Percentiles rank a stretch among this genome's conserved stretches.
These are phyloP conservation scores for Alcedo atthis DNA, from an alignment of 2,797 vertebrate genomes.

Conservation along the genomic window DNA sequence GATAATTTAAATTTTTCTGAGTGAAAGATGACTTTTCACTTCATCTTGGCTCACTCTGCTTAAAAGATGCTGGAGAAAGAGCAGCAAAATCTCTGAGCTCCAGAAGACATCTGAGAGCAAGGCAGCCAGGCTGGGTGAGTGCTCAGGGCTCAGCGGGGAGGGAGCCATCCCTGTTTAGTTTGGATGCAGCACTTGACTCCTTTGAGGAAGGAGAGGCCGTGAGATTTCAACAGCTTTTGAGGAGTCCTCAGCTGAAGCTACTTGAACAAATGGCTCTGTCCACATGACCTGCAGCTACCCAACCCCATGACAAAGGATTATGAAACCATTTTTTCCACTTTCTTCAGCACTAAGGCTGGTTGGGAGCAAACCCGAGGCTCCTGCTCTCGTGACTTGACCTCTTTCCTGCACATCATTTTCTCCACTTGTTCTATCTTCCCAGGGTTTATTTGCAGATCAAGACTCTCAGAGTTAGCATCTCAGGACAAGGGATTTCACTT, in stretches of 20 bases:
- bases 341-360: neutral
- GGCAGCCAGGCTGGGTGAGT: neutral
- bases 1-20: neutral
- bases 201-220: constrained; percentile 11
- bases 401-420: constrained; percentile 1
- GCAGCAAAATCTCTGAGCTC: neutral
- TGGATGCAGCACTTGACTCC: constrained; percentile 30
- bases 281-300: constrained; percentile 10
- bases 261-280: constrained; percentile 38
- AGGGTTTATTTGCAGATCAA: neutral
- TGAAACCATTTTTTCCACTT: constrained; percentile 34
- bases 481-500: neutral
- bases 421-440: neutral
- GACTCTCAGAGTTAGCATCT: neutral
- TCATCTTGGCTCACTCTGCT: neutral
- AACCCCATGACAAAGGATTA: neutral
- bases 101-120: neutral
- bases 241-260: constrained; percentile 24
- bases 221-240: constrained; percentile 57
- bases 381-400: constrained; percentile 16
- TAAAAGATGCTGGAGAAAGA: neutral
- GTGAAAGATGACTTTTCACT: neutral
- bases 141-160: neutral
- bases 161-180: constrained; percentile 9
- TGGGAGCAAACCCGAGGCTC: neutral